A percentile compares a stretch with the other conserved stretches of the same genome.
phyloP scores from a whole-genome alignment of 2,797 vertebrate species.

The Heteromormyrus szaboi region DNA sequence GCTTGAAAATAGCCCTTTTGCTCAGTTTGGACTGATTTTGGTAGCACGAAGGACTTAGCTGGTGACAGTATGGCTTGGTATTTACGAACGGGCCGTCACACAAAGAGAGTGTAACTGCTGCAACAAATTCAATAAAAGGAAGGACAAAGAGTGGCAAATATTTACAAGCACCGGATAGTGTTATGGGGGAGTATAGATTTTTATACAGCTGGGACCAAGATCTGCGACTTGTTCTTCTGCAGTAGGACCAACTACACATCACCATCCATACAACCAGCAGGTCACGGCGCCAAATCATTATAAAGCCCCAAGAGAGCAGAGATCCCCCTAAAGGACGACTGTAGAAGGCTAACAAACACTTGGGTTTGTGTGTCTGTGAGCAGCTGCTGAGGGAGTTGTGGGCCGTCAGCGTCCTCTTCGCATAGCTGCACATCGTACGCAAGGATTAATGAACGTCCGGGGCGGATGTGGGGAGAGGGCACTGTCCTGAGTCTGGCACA shows the following conservation, averaged over 20 bases:
- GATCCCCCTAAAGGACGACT: background rate
- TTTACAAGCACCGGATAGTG: background rate
- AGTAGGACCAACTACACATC: slow-evolving; percentile 23
- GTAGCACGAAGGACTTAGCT: background rate
- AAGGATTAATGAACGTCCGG: background rate
- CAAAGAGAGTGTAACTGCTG: slow-evolving; percentile 33
- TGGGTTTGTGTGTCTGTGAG: slow-evolving; percentile 10
- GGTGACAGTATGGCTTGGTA: background rate
- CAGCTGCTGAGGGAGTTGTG: background rate
- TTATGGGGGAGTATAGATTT: background rate
- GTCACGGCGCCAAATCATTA: background rate
- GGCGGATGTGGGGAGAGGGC: slow-evolving; percentile 29
- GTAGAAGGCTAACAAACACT: slow-evolving; percentile 11
- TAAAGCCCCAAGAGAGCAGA: background rate
- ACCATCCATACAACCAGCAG: slow-evolving; percentile 6
- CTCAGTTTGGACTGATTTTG: background rate
- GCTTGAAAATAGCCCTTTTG: background rate
- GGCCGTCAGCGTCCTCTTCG: slow-evolving; percentile 26
- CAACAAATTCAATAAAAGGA: slow-evolving; percentile 11
- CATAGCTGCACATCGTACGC: slow-evolving; percentile 26
- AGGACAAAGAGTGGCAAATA: slow-evolving; percentile 15
- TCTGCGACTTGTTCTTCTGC: slow-evolving; percentile 24
- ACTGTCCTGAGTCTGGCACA: slow-evolving; percentile 15
- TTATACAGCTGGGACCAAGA: slow-evolving; percentile 33
- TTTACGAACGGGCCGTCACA: background rate